Evolutionary conservation across 1,140 invertebrate species (phyloP), one percentile per base, ranked within the genome.

Genomic region (Habropoda laboriosa): DNA sequence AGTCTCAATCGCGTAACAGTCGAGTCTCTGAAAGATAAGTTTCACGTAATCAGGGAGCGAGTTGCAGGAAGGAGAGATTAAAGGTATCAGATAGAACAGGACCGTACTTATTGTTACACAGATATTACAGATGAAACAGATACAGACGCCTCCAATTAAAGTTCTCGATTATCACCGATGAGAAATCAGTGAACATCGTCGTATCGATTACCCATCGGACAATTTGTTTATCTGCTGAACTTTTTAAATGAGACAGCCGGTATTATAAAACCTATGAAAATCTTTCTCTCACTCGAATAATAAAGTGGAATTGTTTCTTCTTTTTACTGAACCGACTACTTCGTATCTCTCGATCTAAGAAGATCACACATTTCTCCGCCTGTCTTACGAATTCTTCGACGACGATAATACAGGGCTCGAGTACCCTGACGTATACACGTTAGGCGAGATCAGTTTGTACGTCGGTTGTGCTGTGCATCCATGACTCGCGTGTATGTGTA

Each of bases 381-480:
- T 1, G 2, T 0, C 12, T 32, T 35, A 5, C 38, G 21, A 67
- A 16, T 42, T 27, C 2, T 75, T 24, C 16, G 2, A 3, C 21
- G 12, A 8, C 35, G 27, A 53, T 45, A 21, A 24, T 18, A 32
- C n/a, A 21, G 10, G n/a, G 16, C 0, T 13, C 4, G 10, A 4
- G 2, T 1, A 16, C 12, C 45, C 18, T 47, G 60, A 67, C 64
- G 5, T 18, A 47, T 76, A 74, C 64, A 47, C 63, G 55, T 79
- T 80, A 85, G 67, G 57, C 45, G 79, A 77, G 79, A 85, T 84
- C 82, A 47, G 74, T 45, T 76, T 60, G 76, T 70, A 71, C 70
- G 70, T 78, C 76, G 53, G 76, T 83, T 64, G 63, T 64, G 63
- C 45, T 76, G 49, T 66, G 76, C 58, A 74, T 67, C 71, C 60